A percentile compares a stretch with the other conserved stretches of the same genome.
These are phyloP conservation scores for Melipona bicolor DNA, from an alignment of 2,888 invertebrate species.

Conservation along the genomic window DNA sequence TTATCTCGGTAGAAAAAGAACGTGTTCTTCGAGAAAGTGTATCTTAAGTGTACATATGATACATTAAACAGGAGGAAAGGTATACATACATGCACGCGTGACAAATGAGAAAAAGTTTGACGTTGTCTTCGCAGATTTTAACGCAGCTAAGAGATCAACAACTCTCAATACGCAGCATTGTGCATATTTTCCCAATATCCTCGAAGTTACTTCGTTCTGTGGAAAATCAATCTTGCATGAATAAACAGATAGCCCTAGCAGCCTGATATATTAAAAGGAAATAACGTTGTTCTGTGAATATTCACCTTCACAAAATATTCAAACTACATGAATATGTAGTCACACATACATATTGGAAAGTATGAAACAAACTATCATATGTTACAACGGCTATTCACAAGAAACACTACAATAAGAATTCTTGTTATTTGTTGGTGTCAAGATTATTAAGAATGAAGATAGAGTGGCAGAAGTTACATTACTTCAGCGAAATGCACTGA, in stretches of 20 bases:
- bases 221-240: conserved; percentile 10
- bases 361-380: background rate
- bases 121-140: conserved; percentile 10
- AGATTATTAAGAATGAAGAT: background rate
- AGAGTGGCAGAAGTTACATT: background rate
- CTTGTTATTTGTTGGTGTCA: background rate
- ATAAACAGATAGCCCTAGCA: background rate
- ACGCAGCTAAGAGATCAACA: background rate
- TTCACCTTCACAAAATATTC: background rate
- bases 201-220: background rate
- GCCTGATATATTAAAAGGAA: background rate
- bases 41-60: background rate
- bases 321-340: background rate
- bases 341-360: background rate
- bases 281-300: background rate
- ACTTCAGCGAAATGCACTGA: background rate
- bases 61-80: background rate
- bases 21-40: background rate
- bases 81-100: background rate
- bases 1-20: background rate
- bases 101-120: background rate
- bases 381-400: background rate
- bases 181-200: conserved; percentile 13
- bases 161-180: conserved; percentile 1
- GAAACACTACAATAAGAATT: background rate